Conservation (phyloP, 2,113 vertebrate species). For the Heptranchias perlo region DNA sequence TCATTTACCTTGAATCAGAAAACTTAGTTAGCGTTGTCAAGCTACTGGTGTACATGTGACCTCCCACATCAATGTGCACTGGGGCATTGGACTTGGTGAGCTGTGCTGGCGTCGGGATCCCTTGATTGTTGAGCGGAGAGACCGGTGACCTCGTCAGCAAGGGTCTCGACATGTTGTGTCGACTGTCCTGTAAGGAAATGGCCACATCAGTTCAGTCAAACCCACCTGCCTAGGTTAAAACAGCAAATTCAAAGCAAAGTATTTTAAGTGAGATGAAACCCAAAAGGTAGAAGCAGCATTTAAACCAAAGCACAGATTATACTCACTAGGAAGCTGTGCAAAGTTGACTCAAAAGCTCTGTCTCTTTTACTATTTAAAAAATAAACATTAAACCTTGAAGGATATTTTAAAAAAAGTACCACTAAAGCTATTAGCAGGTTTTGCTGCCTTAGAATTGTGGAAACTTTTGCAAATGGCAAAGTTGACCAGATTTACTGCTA, state of each 20-base stretch:
- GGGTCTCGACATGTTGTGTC: conserved; percentile 97
- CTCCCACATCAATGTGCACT: conserved; percentile 96
- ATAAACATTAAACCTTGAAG: not conserved
- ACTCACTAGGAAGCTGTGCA: not conserved
- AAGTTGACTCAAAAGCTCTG: not conserved
- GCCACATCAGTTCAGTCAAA: not conserved
- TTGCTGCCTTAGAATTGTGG: not conserved
- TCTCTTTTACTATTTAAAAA: not conserved
- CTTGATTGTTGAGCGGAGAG: conserved; percentile 96
- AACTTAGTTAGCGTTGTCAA: conserved; percentile 94
- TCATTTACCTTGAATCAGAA: conserved; percentile 77
- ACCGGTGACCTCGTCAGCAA: conserved; percentile 96
- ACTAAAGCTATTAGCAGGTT: not conserved
- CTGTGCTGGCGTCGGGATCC: conserved; percentile 93
- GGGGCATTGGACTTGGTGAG: conserved; percentile 97
- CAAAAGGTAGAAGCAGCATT: not conserved
- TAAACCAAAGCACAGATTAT: not conserved
- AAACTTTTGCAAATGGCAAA: not conserved
- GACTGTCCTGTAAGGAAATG: conserved; percentile 73
- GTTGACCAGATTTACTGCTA: too few relatives aligned
- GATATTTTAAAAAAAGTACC: not conserved
- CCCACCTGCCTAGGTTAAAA: not conserved
- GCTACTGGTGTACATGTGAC: conserved; percentile 99
- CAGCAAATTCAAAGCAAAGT: not conserved
- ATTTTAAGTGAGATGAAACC: not conserved